Conservation (phyloP, 2,888 invertebrate genomes). For the Villa cingulata region DNA sequence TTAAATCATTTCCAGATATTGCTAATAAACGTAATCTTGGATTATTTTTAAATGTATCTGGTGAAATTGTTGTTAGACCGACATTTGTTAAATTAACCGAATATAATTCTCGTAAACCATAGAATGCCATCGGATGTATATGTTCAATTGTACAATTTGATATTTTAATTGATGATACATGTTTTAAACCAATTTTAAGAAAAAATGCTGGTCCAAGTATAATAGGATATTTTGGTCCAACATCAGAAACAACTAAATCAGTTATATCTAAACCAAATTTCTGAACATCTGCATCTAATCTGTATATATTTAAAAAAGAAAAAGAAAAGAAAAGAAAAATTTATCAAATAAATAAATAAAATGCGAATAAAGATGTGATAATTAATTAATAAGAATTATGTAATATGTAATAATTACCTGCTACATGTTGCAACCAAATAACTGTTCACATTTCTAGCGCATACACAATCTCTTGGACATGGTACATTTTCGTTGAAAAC, state of each 20-base stretch:
- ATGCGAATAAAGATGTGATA: not conserved
- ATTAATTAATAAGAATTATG: too few species aligned
- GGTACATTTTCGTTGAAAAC: conserved; percentile 34
- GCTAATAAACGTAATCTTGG: conserved; percentile 51
- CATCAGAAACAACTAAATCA: conserved; percentile 51
- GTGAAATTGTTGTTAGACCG: conserved; percentile 49
- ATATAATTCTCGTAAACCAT: conserved; percentile 50
- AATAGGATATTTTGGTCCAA: conserved; percentile 44
- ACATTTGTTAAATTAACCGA: conserved; percentile 56
- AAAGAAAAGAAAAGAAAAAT: not conserved
- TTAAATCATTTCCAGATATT: conserved; percentile 51
- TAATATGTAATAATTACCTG: conserved; percentile 28
- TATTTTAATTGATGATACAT: conserved; percentile 53
- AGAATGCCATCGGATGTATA: conserved; percentile 55
- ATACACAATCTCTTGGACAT: conserved; percentile 50
- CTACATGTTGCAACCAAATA: conserved; percentile 52
- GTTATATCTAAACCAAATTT: conserved; percentile 52
- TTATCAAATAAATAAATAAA: not conserved
- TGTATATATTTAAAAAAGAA: conserved; percentile 8
- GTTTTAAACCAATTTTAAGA: conserved; percentile 47
- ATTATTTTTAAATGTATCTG: conserved; percentile 55
- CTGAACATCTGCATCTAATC: conserved; percentile 49
- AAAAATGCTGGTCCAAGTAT: conserved; percentile 48
- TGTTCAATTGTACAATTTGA: conserved; percentile 53
- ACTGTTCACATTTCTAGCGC: conserved; percentile 43